phyloP scores from a whole-genome alignment of 2,113 vertebrate species.

The Gobio gobio region DNA sequence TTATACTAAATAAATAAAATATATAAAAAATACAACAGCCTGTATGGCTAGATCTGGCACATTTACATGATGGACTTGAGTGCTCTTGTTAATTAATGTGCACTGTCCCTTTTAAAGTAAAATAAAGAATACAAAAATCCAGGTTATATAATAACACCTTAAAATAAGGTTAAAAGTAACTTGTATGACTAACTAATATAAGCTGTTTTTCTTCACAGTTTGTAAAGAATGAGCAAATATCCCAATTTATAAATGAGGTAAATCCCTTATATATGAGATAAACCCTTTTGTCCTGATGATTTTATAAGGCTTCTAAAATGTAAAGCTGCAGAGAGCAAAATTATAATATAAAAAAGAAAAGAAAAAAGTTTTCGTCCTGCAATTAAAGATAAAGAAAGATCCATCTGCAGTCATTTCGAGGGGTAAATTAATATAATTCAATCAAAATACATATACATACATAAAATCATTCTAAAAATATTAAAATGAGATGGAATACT shows the following conservation, averaged over 20 bases:
- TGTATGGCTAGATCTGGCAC: too few relatives aligned
- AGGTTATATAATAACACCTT: neutral
- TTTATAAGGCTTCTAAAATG: neutral
- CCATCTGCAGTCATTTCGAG: neutral
- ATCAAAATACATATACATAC: conserved; percentile 37
- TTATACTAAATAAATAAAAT: neutral
- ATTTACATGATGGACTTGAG: too few relatives aligned
- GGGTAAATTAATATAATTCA: conserved; percentile 44
- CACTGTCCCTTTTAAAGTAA: neutral
- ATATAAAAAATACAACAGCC: too few relatives aligned
- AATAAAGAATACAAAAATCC: neutral
- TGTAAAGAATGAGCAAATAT: neutral
- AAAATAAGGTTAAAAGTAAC: neutral
- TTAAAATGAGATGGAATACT: conserved; percentile 23
- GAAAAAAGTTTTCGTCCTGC: neutral
- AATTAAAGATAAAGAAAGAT: neutral
- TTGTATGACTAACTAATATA: neutral
- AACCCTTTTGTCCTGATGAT: neutral
- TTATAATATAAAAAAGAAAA: neutral
- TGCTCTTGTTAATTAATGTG: too few relatives aligned
- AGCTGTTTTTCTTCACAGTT: neutral
- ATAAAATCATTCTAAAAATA: conserved; percentile 44
- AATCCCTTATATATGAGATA: neutral
- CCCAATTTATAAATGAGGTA: neutral
- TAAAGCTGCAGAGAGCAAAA: neutral